Conservation (phyloP, 2,113 vertebrate genomes). For the Corapipo altera region DNA sequence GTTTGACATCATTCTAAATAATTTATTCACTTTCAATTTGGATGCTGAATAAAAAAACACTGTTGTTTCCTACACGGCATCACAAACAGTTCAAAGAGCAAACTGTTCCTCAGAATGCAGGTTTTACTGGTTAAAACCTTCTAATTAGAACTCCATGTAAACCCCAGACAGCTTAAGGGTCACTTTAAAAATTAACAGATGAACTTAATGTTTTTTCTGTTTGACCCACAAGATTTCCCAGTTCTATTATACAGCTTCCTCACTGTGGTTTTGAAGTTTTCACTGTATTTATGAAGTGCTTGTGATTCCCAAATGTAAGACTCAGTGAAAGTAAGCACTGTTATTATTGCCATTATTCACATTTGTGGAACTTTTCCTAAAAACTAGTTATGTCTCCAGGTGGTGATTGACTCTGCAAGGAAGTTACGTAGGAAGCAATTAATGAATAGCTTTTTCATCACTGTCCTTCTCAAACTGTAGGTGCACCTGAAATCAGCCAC, state of each 20-base stretch:
- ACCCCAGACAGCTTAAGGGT: not conserved
- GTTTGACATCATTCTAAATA: not conserved
- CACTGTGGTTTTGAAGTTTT: not conserved
- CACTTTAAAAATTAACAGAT: not conserved
- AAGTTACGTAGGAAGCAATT: not conserved
- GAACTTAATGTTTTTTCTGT: not conserved
- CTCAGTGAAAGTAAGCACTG: accelerated
- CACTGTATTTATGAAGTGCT: not conserved
- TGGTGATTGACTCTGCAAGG: not conserved
- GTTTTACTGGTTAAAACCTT: not conserved
- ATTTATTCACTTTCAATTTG: not conserved
- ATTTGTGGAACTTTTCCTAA: not conserved
- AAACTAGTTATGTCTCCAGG: not conserved
- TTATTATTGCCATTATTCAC: not conserved
- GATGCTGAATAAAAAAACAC: not conserved
- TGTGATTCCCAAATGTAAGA: not conserved
- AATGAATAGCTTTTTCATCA: not conserved
- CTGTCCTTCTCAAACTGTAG: not conserved
- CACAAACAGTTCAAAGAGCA: not conserved
- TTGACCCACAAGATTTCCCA: not conserved
- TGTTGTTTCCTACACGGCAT: not conserved
- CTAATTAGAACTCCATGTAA: not conserved
- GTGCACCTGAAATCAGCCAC: not conserved
- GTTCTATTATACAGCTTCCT: not conserved
- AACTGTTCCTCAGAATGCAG: not conserved